Percentiles rank a stretch among this genome's conserved stretches.
Evolutionary conservation across 1,140 invertebrate genomes (phyloP).

Genomic region (Spodoptera frugiperda): DNA sequence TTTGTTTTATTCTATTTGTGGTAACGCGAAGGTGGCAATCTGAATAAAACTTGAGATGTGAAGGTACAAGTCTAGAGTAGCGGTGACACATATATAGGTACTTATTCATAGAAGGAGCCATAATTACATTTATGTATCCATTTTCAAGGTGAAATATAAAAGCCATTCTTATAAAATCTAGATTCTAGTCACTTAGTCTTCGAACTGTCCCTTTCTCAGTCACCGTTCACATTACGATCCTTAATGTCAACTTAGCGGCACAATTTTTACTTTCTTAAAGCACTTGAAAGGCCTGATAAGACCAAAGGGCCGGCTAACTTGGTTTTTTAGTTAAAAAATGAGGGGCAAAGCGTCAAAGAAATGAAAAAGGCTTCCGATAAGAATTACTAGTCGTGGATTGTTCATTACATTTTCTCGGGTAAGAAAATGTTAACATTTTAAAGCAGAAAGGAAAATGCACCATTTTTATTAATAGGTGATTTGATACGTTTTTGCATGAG

Average conservation of each 20-base stretch:
- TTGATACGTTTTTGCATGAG: not conserved
- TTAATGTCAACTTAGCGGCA: slow-evolving; percentile 2
- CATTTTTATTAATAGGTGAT: not conserved
- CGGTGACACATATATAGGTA: too few species aligned
- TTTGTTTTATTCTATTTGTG: too few species aligned
- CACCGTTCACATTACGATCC: slow-evolving; percentile 12
- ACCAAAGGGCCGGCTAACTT: slow-evolving; percentile 13
- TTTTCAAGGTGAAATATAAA: slow-evolving; percentile 12
- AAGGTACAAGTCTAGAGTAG: too few species aligned
- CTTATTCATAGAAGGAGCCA: too few species aligned
- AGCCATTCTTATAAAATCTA: slow-evolving; percentile 12
- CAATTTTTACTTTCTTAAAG: slow-evolving; percentile 11
- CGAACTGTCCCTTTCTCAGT: slow-evolving; percentile 11
- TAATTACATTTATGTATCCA: too few species aligned
- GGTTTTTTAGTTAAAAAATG: slow-evolving; percentile 3
- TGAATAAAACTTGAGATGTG: too few species aligned
- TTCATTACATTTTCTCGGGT: too few species aligned
- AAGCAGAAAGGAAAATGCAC: too few species aligned
- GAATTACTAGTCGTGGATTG: not conserved
- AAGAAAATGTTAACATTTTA: too few species aligned
- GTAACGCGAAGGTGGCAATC: not conserved
- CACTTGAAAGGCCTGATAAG: slow-evolving; percentile 23
- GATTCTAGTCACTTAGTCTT: not conserved
- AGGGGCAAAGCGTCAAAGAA: not conserved
- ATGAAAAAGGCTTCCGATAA: not conserved